Evolutionary conservation across 2,797 vertebrate genomes (phyloP), one percentile per base, ranked within the genome.

Genomic region (Liparis tanakae): DNA sequence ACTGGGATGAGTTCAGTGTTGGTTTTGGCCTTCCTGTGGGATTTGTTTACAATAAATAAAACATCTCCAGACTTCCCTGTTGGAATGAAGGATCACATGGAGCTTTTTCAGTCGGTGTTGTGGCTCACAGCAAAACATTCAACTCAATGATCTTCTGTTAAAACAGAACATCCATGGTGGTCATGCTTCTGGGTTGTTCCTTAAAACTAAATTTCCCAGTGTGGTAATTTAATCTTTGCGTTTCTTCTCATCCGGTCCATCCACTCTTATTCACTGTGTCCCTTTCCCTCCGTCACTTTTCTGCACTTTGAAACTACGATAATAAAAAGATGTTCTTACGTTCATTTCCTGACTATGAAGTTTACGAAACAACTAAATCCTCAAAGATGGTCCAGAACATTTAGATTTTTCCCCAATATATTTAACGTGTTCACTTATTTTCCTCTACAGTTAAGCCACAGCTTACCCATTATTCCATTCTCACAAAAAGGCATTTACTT

Each of bases 401-500:
- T 10, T 14, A 8, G 30, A 36, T 55, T 74, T 25, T 0, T 1
- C 5, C 9, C n/a, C 48, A 18, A 20, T 50, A 20, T 20, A 51
- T 10, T 20, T 20, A 3, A 48, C n/a, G 10, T 53, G 43, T 73
- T 50, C 7, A 33, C 6, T 54, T 51, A 20, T 66, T 68, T 66
- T 59, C 53, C 60, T 59, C 59, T 10, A 20, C 43, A 41, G 36
- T 58, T 5, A 61, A 18, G 9, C 51, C 58, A 17, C 13, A 0
- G 0, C 10, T 18, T 41, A 25, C 69, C 44, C 48, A 55, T 81
- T 69, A 67, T 79, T 78, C 76, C 17, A 66, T 67, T 58, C 65
- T 17, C 34, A 58, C 8, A 48, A 56, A 82, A 72, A 74, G 64
- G 41, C 1, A 33, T 77, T 84, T 64, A 54, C 43, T 79, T 80